Evolutionary conservation across 2,113 vertebrate genomes (phyloP), one percentile per base, ranked within the genome.

Genomic region (Cyanoramphus novaezelandiae): DNA sequence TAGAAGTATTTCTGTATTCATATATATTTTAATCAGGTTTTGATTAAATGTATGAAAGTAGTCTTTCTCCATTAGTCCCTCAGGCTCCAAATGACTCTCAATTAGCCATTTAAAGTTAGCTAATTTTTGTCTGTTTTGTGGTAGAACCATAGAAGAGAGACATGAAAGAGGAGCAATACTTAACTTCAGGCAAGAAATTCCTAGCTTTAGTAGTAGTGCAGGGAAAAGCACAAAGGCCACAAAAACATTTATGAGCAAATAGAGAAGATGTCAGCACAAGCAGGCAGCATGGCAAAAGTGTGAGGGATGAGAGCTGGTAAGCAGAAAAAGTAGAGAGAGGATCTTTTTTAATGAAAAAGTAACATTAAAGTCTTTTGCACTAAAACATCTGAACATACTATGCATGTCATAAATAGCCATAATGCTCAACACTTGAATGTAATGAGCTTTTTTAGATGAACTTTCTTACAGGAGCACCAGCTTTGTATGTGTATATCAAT

Each of bases 61-160:
- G 27, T 74, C 43, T 94, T 93, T 92, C 85, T 81, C 33, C 33
- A 37, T 86, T 59, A 86, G 60, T 88, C 64, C 90, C 82, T 94
- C 80, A 52, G 80, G 88, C 93, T 84, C 28, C 65, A 92, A 96
- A 90, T 57, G 55, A 75, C 44, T 90, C 86, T 69, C 69, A 91
- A 86, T 78, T 92, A 94, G 79, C 35, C 77, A 88, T 83, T 95
- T 88, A 92, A 92, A 95, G 55, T 93, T 93, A 83, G 86, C 65
- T 93, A 96, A 92, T 96, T 95, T 94, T 90, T 93, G 71, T 93
- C 92, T 88, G 57, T 44, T 92, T 96, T 96, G 92, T 96, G 93
- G 90, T 78, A 92, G 52, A 94, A 69, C n/a, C 90, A 79, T 82
- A 76, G 88, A 94, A 88, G 39, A 88, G 44, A 91, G 76, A 94